These are phyloP conservation scores for Regulus satrapa DNA, from an alignment of 2,113 vertebrate genomes.

Conservation along the genomic window DNA sequence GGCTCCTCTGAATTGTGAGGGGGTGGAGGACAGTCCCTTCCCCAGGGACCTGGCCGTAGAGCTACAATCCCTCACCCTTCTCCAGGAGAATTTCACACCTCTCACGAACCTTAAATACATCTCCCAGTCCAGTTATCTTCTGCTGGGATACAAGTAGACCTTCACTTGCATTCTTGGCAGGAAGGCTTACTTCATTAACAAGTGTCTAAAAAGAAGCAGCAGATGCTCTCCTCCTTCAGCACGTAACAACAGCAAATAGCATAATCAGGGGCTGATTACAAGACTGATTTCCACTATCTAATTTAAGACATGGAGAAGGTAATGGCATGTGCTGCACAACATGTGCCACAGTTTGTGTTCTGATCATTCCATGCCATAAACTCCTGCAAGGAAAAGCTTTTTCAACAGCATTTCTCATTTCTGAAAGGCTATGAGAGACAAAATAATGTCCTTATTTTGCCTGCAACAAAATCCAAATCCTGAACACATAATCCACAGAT, in stretches of 20 bases:
- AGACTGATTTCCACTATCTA: not conserved
- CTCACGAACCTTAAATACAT: accelerated
- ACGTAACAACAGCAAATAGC: not conserved
- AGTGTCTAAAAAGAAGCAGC: not conserved
- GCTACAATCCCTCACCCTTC: not conserved
- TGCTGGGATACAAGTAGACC: not conserved
- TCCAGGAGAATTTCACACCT: not conserved
- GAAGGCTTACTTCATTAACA: not conserved
- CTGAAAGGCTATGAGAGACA: not conserved
- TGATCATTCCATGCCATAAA: not conserved
- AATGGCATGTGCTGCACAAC: not conserved
- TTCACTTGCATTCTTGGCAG: not conserved
- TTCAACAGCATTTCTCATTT: not conserved
- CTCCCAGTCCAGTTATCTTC: not conserved
- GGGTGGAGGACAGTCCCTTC: not conserved
- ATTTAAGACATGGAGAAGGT: not conserved
- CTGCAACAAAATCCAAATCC: not conserved
- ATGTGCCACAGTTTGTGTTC: not conserved
- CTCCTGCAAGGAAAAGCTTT: not conserved
- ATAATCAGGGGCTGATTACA: not conserved
- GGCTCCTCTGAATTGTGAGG: not conserved
- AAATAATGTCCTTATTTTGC: not conserved
- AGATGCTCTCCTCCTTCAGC: not conserved
- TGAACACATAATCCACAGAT: not conserved
- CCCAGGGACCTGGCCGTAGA: not conserved